Conservation (phyloP, 2,113 vertebrate species). For the Romanogobio albipinnatus region DNA sequence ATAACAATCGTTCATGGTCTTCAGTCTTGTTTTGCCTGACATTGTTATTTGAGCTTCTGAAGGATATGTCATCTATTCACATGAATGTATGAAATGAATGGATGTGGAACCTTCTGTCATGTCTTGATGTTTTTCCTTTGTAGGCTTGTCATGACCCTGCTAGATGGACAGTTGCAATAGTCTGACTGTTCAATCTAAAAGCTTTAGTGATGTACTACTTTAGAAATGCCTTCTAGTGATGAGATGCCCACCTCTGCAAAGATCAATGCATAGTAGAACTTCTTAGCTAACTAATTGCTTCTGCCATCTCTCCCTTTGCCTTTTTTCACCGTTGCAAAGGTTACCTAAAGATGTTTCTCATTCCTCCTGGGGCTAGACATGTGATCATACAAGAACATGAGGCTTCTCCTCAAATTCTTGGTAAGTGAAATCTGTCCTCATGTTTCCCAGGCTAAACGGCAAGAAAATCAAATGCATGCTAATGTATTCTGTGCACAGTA, state of each 20-base stretch:
- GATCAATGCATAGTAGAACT: constrained; percentile 42
- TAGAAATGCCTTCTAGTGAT: constrained; percentile 62
- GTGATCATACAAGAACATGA: constrained; percentile 97
- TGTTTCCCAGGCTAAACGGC: constrained; percentile 8
- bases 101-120: constrained; percentile 54
- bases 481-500: constrained; percentile 6
- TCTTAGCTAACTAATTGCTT: constrained; percentile 71
- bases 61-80: background rate
- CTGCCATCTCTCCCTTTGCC: constrained; percentile 80
- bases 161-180: constrained; percentile 44
- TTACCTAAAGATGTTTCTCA: constrained; percentile 99
- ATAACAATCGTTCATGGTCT: background rate
- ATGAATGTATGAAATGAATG: constrained; percentile 41
- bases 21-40: background rate
- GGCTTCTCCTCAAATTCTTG: constrained; percentile 97
- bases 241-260: constrained; percentile 76
- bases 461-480: constrained; percentile 30
- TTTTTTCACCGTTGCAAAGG: constrained; percentile 83
- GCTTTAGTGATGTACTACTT: constrained; percentile 67
- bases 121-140: constrained; percentile 53
- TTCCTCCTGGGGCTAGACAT: constrained; percentile 96
- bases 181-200: constrained; percentile 12
- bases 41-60: constrained; percentile 14
- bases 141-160: constrained; percentile 49
- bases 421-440: constrained; percentile 81